Evolutionary conservation across 2,888 invertebrate genomes (phyloP), one percentile per base, ranked within the genome.

Genomic region (Nycteola revayana): DNA sequence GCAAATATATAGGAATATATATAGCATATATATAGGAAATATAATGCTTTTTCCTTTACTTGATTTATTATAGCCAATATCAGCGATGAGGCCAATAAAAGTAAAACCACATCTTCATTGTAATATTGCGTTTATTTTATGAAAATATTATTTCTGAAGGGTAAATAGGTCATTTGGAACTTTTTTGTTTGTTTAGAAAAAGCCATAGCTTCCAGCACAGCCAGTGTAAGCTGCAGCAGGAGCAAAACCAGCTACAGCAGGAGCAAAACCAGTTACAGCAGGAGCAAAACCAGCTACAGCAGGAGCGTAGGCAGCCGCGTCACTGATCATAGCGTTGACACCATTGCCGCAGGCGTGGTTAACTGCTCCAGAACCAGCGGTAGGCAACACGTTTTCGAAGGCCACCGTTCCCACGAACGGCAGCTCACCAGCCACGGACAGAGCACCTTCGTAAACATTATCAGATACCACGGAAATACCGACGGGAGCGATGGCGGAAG

Each of bases 351-450:
- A 75, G 7, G 68, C 62, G 30, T 78, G 76, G 0, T 63, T 45
- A 4, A 75, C 60, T 1, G 56, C 51, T 10, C 73, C 74, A 28
- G 56, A 39, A 1, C 79, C 78, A 11, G 46, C 58, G 7, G 74
- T 67, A 1, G 72, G 71, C 21, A 78, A 39, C 5, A 44, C 48
- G 1, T 76, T 75, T 21, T 70, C 66, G 24, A 79, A 38, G 2
- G 44, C 67, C 0, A 71, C 75, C 2, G 76, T 63, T 3, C 74
- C 73, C 0, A 72, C 40, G 52, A 79, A 74, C 1, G 75, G 79
- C 10, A 80, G 38, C 21, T 75, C 62, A 25, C 80, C 80, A 10
- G 54, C 50, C 0, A 72, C 59, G 0, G 54, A 41, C 3, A 79
- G 33, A 10, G 58, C 32, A 6, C 78, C 78, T 46, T 75, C 75